A percentile compares a stretch with the other conserved stretches of the same genome.
Conservation (phyloP, 1,140 invertebrate species). For the Hylaeus anthracinus region DNA sequence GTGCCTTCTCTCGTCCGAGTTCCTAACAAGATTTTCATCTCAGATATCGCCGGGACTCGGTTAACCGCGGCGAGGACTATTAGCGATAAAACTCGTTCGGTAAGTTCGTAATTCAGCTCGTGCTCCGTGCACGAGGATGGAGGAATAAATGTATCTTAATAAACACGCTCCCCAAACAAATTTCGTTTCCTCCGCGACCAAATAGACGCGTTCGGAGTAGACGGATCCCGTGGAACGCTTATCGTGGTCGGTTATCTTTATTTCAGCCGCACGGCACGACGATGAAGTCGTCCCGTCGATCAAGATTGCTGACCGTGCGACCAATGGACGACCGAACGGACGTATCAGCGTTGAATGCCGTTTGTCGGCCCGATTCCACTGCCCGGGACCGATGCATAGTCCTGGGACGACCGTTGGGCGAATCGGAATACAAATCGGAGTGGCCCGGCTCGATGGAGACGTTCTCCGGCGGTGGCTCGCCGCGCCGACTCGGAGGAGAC, state of each 20-base stretch:
- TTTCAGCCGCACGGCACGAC: neutral
- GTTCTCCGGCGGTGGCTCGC: too few relatives aligned
- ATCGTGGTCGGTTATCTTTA: constrained; percentile 35
- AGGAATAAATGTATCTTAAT: constrained; percentile 28
- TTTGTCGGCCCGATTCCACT: too few relatives aligned
- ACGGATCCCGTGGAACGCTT: neutral
- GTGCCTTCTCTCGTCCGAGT: constrained; percentile 51
- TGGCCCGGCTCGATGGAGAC: too few relatives aligned
- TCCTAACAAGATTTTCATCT: constrained; percentile 66
- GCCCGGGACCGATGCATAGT: too few relatives aligned
- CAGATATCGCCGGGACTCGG: constrained; percentile 55
- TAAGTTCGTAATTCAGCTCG: constrained; percentile 46
- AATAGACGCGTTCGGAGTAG: neutral
- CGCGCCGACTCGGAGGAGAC: too few relatives aligned
- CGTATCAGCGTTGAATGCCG: too few relatives aligned
- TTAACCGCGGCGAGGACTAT: constrained; percentile 52
- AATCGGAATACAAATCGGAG: too few relatives aligned
- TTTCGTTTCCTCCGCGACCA: neutral
- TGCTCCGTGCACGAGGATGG: neutral
- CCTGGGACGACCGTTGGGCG: too few relatives aligned
- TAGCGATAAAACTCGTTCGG: constrained; percentile 63
- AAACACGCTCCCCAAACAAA: constrained; percentile 22
- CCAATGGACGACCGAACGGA: neutral
- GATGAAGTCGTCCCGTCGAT: constrained; percentile 25
- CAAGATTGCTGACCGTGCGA: constrained; percentile 16